Percentiles rank a stretch among this genome's conserved stretches.
Conservation (phyloP, 2,797 vertebrate species). For the Halcyon leucocephala region DNA sequence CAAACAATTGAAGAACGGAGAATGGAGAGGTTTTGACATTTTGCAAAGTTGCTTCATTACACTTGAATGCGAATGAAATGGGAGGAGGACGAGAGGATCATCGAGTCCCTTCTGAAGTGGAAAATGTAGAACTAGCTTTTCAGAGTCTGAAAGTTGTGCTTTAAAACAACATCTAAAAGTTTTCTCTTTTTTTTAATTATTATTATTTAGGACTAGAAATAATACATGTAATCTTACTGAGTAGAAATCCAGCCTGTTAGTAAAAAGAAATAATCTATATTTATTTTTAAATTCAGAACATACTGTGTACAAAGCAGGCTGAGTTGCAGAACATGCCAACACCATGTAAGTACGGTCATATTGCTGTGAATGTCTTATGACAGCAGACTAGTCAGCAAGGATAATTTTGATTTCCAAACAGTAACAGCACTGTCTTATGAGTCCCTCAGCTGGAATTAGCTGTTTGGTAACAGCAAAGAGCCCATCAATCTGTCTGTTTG, state of each 20-base stretch:
- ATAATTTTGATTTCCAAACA: neutral
- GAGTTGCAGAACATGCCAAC: neutral
- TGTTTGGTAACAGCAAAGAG: neutral
- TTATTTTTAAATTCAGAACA: neutral
- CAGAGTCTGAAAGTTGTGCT: neutral
- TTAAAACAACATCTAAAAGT: neutral
- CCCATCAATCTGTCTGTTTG: neutral
- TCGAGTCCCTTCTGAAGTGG: neutral
- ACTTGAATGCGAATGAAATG: slow-evolving; percentile 34
- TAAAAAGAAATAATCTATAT: neutral
- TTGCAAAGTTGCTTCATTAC: slow-evolving; percentile 20
- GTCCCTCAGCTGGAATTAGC: neutral
- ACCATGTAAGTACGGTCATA: neutral
- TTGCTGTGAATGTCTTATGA: neutral
- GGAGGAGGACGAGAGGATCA: neutral
- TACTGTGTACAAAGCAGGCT: neutral
- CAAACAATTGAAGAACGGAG: neutral
- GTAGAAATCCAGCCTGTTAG: neutral
- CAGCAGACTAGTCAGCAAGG: neutral
- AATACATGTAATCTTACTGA: neutral
- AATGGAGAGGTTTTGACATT: neutral
- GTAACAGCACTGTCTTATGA: neutral
- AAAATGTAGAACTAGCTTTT: neutral
- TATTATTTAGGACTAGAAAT: neutral
- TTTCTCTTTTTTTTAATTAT: neutral